Conservation (phyloP, 2,113 vertebrate genomes). For the Zapus hudsonius region DNA sequence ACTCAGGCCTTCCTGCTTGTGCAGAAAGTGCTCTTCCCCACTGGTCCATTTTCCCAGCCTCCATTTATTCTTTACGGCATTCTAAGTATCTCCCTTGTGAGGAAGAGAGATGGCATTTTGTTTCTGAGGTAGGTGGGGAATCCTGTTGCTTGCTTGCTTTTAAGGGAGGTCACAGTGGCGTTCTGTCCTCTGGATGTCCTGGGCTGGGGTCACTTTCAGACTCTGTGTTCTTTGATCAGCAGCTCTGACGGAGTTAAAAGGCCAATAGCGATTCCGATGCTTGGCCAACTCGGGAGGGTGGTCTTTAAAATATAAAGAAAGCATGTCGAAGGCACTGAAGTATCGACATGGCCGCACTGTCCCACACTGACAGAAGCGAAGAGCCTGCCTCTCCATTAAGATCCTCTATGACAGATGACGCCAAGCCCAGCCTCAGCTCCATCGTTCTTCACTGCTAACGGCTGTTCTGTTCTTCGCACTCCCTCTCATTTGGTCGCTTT, state of each 20-base stretch:
- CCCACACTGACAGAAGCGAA: too few relatives aligned
- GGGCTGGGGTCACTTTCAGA: background rate
- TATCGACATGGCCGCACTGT: background rate
- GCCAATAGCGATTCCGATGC: background rate
- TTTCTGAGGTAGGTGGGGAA: background rate
- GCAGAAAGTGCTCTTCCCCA: too few relatives aligned
- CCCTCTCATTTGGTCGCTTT: background rate
- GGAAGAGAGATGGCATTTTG: background rate
- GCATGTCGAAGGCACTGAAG: background rate
- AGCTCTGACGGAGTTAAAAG: background rate
- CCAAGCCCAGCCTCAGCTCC: background rate
- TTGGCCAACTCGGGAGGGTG: background rate
- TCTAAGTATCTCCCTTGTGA: background rate
- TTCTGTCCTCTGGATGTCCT: background rate
- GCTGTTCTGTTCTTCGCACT: background rate
- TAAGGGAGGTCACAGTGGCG: background rate
- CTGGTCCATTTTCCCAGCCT: too few relatives aligned
- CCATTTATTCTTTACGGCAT: background rate
- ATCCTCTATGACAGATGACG: fast-evolving
- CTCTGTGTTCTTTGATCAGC: background rate
- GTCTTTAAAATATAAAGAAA: background rate
- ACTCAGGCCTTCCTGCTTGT: too few relatives aligned
- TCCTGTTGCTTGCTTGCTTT: background rate
- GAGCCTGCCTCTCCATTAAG: background rate
- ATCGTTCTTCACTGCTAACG: background rate